Conservation (phyloP, 2,797 vertebrate genomes). For the Podarcis siculus region DNA sequence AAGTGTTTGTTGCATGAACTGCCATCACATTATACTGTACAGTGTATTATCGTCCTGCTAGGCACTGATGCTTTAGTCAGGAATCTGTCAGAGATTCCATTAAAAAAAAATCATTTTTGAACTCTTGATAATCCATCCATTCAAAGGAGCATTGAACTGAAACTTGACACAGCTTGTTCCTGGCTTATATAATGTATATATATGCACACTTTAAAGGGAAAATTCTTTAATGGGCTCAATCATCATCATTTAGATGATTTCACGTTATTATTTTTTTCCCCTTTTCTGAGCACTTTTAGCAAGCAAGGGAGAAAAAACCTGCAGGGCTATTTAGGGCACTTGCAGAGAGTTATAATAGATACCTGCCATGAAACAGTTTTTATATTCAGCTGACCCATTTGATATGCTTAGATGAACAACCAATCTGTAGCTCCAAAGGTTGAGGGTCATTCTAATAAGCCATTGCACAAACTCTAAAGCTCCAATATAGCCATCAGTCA, state of each 20-base stretch:
- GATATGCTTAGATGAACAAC: constrained; percentile 11
- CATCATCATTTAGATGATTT: background rate
- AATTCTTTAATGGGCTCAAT: constrained; percentile 13
- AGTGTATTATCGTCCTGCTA: background rate
- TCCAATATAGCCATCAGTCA: background rate
- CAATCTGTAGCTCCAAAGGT: background rate
- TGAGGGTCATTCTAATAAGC: background rate
- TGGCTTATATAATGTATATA: background rate
- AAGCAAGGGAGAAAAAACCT: background rate
- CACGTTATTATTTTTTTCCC: background rate
- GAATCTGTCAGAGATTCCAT: background rate
- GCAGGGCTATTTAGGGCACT: background rate
- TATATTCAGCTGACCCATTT: background rate
- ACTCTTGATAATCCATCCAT: constrained; percentile 15
- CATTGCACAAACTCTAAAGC: background rate
- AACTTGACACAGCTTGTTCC: constrained; percentile 8
- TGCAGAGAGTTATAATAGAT: background rate
- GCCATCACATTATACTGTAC: background rate
- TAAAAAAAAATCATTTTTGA: background rate
- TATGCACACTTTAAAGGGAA: constrained; percentile 4
- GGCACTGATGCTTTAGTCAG: background rate
- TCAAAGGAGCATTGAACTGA: constrained; percentile 2
- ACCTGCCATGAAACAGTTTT: background rate
- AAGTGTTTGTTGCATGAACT: background rate
- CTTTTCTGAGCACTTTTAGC: background rate